Percentiles rank a stretch among this genome's conserved stretches.
Evolutionary conservation across 1,140 invertebrate genomes (phyloP).

Genomic region (Zophobas atratus): DNA sequence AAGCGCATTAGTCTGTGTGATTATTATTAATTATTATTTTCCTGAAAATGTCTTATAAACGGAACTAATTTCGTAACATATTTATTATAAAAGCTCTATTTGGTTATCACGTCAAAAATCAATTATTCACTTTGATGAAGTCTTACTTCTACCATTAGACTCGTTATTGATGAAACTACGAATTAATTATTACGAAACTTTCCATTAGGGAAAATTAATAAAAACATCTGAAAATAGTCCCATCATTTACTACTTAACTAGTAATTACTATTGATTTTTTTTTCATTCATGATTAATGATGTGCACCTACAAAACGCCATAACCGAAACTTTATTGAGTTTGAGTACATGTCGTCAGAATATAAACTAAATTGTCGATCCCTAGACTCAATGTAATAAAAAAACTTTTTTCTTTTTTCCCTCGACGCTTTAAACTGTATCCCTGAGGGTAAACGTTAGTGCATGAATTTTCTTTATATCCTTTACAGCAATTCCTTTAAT

Average conservation of each 20-base stretch:
- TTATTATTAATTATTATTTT: no score
- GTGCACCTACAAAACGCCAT: background rate
- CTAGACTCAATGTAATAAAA: conserved; percentile 22
- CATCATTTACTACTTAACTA: background rate
- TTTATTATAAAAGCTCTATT: no score
- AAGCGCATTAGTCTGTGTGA: no score
- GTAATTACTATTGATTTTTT: conserved; percentile 7
- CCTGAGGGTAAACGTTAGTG: conserved; percentile 16
- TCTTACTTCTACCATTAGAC: background rate
- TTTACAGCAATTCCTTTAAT: conserved; percentile 28
- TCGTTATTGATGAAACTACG: background rate
- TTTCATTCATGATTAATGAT: conserved; percentile 8
- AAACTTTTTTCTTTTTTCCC: conserved; percentile 28
- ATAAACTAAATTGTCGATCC: conserved; percentile 37
- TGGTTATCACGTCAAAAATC: no score
- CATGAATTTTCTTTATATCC: conserved; percentile 27
- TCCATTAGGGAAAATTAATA: conserved; percentile 9
- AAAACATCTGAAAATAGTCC: background rate
- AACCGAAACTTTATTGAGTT: conserved; percentile 26
- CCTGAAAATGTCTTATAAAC: no score
- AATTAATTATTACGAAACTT: conserved; percentile 9
- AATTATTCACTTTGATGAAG: background rate
- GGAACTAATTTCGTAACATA: no score
- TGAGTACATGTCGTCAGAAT: conserved; percentile 32
- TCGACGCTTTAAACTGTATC: conserved; percentile 19